Evolutionary conservation across 2,113 vertebrate genomes (phyloP), one percentile per base, ranked within the genome.

Genomic region (Calyptomena viridis): DNA sequence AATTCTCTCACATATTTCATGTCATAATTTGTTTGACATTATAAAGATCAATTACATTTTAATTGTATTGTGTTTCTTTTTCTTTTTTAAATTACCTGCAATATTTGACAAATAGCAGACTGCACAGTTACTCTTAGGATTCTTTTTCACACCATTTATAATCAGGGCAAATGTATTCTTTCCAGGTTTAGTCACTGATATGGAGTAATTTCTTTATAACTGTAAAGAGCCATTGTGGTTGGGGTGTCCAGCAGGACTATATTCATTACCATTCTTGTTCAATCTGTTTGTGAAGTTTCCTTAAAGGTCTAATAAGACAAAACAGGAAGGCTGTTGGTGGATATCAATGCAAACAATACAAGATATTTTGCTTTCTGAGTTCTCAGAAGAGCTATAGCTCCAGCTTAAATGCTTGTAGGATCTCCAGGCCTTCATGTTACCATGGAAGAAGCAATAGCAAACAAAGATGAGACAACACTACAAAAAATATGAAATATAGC

Each of bases 361-460:
- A 31, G 40, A 37, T 74, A 55, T 69, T 88, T 84, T 50, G 19
- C 40, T 88, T 93, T 40, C 84, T 86, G 55, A 77, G 67, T 72
- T 53, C 79, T 86, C 85, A 80, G 59, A 91, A 91, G 64, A 81
- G 33, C 78, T 87, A 66, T 50, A 91, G 21, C 56, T 95, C 55
- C 91, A 95, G 59, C 14, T 92, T 52, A 77, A 94, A 74, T 44
- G 22, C 20, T 80, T n/a, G 47, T 84, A 94, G 31, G 33, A 88
- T 84, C 82, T 93, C 85, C 52, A 88, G 75, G 33, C 64, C 66
- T 74, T 90, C 63, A 44, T 31, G 94, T 96, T 94, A 88, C 95
- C 83, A 95, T 96, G 85, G 85, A 27, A 96, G 52, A 90, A 93
- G 55, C 0, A 4, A 96, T 27, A 96, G 75, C 92, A 95, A 96